phyloP scores from a whole-genome alignment of 1,140 invertebrate species.

The Condylostylus longicornis region DNA sequence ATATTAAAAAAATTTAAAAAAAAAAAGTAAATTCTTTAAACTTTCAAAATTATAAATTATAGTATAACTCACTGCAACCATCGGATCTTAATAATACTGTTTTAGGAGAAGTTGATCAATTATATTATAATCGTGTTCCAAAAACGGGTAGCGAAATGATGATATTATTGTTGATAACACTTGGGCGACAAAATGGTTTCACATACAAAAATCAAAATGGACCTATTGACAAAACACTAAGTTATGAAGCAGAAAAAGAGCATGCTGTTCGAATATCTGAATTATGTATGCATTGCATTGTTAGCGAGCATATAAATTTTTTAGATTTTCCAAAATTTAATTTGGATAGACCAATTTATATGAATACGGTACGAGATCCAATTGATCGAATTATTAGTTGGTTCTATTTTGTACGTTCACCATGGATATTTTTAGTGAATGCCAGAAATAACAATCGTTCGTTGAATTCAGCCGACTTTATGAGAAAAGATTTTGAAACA shows the following conservation, averaged over 20 bases:
- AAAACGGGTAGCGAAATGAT: slow-evolving; percentile 75
- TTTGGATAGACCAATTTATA: slow-evolving; percentile 66
- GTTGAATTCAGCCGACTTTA: too few relatives aligned
- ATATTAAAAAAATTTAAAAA: too few relatives aligned
- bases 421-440: slow-evolving; percentile 68
- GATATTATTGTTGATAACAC: slow-evolving; percentile 58
- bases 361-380: slow-evolving; percentile 76
- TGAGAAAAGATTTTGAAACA: slow-evolving; percentile 66
- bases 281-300: slow-evolving; percentile 35
- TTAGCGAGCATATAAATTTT: slow-evolving; percentile 69
- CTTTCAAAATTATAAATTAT: too few relatives aligned
- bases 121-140: slow-evolving; percentile 74
- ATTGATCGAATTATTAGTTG: slow-evolving; percentile 78
- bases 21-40: too few relatives aligned
- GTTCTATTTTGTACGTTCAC: slow-evolving; percentile 71
- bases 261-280: slow-evolving; percentile 37
- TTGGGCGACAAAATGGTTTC: slow-evolving; percentile 55
- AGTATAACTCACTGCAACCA: too few relatives aligned
- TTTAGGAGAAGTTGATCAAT: slow-evolving; percentile 45
- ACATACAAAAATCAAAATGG: slow-evolving; percentile 68
- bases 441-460: too few relatives aligned
- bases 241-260: slow-evolving; percentile 55
- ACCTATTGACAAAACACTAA: slow-evolving; percentile 44
- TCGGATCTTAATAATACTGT: slow-evolving; percentile 55
- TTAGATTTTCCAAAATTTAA: slow-evolving; percentile 59